Base-by-base conservation (phyloP, 2,888 invertebrate genomes). In the Ceramica pisi region DNA sequence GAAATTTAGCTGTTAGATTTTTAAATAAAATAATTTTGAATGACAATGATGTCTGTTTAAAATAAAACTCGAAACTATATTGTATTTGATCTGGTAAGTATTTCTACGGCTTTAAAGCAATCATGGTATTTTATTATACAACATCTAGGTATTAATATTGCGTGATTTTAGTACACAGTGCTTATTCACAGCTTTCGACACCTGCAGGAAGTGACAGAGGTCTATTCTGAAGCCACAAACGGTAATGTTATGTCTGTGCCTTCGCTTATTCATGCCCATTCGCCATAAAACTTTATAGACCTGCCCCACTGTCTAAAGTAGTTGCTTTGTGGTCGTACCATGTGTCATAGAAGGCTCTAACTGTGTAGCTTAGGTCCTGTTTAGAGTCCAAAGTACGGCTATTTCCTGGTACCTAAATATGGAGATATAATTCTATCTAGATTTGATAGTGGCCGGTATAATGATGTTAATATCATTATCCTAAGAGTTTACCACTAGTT, bases 221-320 rank as follows among this genome's bases (percentile, higher is more conserved):
- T 67, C 60, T 67, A 78, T 64, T 77, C 82, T n/a, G 21, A 50
- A 77, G 51, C 71, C 78, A 61, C 82, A 81, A 81, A 81, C 51
- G 66, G 82, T 78, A 64, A 66, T 61, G 71, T 69, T 38, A 81
- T 55, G 62, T 68, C 65, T 77, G 26, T 23, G 46, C 63, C 67
- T 55, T 66, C 41, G 74, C 44, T 60, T 77, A 81, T 77, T 67
- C 81, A 75, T 67, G 62, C 75, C 38, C 14, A 26, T 65, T 55
- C 44, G 53, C 62, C 23, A 67, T 77, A 67, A 77, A 77, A 77
- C 76, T 77, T 77, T 75, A 77, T 81, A 60, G 76, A 31, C 76
- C 51, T 63, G 77, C 19, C 81, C 66, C 66, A 75, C 41, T 73
- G 62, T 63, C 38, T 67, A 59, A 78, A 75, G 61, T 75, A 44